Conservation (phyloP, 2,113 vertebrate genomes). For the Gopherus evgoodei region DNA sequence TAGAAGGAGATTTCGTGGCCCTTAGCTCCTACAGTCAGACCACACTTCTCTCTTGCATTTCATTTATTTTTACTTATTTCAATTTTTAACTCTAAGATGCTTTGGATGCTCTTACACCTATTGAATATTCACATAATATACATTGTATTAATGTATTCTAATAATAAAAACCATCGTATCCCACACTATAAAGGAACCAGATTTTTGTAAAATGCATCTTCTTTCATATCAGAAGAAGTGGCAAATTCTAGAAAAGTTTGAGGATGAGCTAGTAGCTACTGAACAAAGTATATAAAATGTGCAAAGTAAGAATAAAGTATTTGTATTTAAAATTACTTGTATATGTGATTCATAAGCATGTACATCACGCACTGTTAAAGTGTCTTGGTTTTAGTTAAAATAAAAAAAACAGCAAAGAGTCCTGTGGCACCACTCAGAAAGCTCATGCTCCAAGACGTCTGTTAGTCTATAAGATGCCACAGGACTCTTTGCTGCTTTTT, state of each 20-base stretch:
- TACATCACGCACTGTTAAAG: neutral
- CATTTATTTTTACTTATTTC: neutral
- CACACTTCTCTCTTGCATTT: neutral
- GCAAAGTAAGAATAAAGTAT: neutral
- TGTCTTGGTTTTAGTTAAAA: neutral
- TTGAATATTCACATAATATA: neutral
- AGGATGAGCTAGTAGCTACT: neutral
- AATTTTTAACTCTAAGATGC: neutral
- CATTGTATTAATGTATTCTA: neutral
- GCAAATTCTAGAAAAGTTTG: neutral
- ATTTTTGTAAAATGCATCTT: neutral
- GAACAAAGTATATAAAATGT: neutral
- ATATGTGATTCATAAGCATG: neutral
- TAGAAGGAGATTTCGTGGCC: neutral
- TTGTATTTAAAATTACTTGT: neutral
- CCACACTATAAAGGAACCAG: neutral
- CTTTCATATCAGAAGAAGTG: neutral
- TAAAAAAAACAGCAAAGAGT: neutral
- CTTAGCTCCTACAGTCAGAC: neutral
- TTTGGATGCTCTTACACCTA: neutral
- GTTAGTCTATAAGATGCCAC: too few relatives aligned
- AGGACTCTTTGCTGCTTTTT: too few relatives aligned
- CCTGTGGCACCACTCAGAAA: too few relatives aligned
- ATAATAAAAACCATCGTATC: neutral
- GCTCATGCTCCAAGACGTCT: too few relatives aligned